Conservation (phyloP, 1,140 invertebrate species). For the Maconellicoccus hirsutus region DNA sequence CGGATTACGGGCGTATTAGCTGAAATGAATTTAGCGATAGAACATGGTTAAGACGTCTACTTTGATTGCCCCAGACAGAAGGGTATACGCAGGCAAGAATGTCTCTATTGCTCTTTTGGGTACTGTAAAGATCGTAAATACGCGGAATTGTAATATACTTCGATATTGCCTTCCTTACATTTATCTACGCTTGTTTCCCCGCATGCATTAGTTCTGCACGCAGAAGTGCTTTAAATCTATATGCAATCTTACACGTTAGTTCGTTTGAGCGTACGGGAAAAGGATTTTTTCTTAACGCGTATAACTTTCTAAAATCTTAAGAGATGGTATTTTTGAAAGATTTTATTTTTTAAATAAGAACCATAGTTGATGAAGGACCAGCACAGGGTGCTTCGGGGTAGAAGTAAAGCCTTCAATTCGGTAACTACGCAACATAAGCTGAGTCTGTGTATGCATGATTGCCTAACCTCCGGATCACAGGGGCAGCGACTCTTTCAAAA, state of each 20-base stretch:
- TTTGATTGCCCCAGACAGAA: conserved; percentile 2
- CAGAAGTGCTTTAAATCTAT: conserved; percentile 9
- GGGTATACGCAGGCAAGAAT: conserved; percentile 7
- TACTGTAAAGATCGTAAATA: conserved; percentile 9
- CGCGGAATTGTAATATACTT: conserved; percentile 8
- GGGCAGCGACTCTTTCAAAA: too few species aligned
- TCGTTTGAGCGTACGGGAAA: background rate
- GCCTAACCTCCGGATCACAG: too few species aligned
- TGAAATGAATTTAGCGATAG: conserved; percentile 1
- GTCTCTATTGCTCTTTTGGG: conserved; percentile 7
- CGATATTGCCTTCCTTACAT: conserved; percentile 7
- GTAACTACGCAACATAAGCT: too few species aligned
- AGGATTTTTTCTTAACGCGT: background rate
- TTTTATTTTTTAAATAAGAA: too few species aligned
- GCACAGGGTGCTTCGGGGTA: too few species aligned
- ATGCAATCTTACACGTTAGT: background rate
- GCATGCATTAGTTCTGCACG: background rate
- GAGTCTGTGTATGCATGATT: too few species aligned
- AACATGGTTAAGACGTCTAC: background rate
- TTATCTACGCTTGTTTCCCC: background rate
- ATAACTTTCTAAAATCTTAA: background rate
- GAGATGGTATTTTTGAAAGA: too few species aligned
- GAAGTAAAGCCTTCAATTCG: too few species aligned
- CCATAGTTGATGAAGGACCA: too few species aligned
- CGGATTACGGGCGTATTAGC: conserved; percentile 2